phyloP scores from a whole-genome alignment of 2,888 invertebrate species.

The Zygothrica quintamaculata region DNA sequence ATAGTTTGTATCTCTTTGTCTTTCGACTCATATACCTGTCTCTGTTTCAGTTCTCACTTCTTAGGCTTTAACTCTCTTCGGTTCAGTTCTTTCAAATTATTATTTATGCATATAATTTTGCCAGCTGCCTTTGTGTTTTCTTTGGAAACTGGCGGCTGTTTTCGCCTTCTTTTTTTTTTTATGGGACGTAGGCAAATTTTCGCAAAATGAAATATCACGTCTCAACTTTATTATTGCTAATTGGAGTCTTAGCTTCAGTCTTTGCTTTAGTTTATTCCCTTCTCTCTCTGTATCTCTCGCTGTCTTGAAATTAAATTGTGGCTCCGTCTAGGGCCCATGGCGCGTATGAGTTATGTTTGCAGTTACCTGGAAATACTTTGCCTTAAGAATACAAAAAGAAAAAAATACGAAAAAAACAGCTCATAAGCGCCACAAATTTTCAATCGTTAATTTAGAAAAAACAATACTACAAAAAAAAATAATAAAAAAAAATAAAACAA shows the following conservation, averaged over 20 bases:
- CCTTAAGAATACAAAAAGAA: constrained; percentile 10
- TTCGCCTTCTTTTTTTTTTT: too few species aligned
- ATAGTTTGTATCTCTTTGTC: constrained; percentile 63
- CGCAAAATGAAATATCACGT: constrained; percentile 81
- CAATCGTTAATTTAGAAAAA: constrained; percentile 48
- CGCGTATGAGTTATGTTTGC: constrained; percentile 78
- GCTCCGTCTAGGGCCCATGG: constrained; percentile 38
- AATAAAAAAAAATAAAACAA: background rate
- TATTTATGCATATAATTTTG: constrained; percentile 83
- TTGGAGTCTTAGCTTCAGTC: constrained; percentile 52
- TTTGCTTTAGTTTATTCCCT: background rate
- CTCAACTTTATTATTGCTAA: constrained; percentile 81
- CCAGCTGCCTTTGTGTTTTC: constrained; percentile 77
- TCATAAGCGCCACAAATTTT: constrained; percentile 43
- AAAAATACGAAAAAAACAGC: too few species aligned
- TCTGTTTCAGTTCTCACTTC: constrained; percentile 23
- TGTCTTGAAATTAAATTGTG: constrained; percentile 47
- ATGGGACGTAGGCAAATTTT: constrained; percentile 80
- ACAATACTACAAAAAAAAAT: constrained; percentile 29
- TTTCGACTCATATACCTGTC: too few species aligned
- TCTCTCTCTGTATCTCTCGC: background rate
- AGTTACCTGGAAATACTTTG: constrained; percentile 61
- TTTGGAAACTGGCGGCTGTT: constrained; percentile 49
- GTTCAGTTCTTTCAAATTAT: constrained; percentile 66
- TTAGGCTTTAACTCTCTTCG: too few species aligned